Conservation (phyloP, 2,888 invertebrate species). For the Andrena bucephala region DNA sequence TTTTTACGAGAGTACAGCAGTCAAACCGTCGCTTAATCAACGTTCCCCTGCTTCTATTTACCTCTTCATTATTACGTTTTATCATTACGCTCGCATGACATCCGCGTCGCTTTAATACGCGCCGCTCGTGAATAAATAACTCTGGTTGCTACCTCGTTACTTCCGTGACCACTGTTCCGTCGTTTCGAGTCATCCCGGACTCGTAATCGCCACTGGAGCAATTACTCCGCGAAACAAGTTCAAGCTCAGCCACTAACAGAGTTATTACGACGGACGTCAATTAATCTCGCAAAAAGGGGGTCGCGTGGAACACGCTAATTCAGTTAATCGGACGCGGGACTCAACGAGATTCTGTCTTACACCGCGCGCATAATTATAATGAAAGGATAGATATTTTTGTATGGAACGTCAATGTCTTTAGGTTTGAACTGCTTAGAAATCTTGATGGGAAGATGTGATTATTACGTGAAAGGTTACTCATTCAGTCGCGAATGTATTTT, state of each 20-base stretch:
- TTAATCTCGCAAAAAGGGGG: constrained; percentile 7
- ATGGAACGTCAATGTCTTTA: too few relatives aligned
- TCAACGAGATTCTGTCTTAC: constrained; percentile 4
- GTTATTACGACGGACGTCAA: background rate
- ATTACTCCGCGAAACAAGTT: constrained; percentile 28
- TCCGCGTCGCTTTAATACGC: background rate
- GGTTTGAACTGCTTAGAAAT: too few relatives aligned
- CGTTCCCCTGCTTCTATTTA: constrained; percentile 2
- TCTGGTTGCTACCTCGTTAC: constrained; percentile 9
- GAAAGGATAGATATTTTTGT: too few relatives aligned
- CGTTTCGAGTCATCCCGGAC: background rate
- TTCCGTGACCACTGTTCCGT: constrained; percentile 21
- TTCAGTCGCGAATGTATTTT: too few relatives aligned
- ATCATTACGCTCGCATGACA: background rate
- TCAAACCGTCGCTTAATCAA: background rate
- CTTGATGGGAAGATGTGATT: too few relatives aligned
- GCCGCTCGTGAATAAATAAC: constrained; percentile 20
- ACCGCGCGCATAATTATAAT: constrained; percentile 1
- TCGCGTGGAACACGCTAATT: constrained; percentile 15
- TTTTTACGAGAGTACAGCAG: background rate
- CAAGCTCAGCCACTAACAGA: background rate
- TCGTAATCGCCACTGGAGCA: constrained; percentile 26
- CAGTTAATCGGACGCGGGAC: background rate
- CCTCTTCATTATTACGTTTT: constrained; percentile 28
- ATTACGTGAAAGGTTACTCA: too few relatives aligned